phyloP scores from a whole-genome alignment of 2,888 invertebrate species.

The Griposia aprilina region DNA sequence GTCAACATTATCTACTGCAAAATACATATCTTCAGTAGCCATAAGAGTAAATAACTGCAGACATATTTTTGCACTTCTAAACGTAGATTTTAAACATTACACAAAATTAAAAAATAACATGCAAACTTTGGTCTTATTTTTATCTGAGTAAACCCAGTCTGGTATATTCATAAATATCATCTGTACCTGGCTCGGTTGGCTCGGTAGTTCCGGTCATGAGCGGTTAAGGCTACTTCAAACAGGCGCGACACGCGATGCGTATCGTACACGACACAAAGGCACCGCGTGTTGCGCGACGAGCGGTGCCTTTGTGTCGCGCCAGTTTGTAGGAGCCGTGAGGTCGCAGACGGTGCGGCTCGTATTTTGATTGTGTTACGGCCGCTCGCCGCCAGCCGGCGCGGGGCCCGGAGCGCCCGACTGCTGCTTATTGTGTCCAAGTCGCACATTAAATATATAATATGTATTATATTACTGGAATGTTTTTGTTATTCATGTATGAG shows the following conservation, averaged over 20 bases:
- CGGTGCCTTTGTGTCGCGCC: too few relatives aligned
- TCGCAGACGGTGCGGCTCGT: conserved; percentile 24
- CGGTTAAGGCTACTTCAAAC: background rate
- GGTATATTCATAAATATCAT: background rate
- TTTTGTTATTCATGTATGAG: conserved; percentile 1
- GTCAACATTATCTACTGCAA: background rate
- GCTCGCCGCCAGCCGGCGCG: too few relatives aligned
- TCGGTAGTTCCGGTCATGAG: background rate
- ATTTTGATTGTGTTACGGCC: conserved; percentile 40
- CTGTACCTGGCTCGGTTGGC: background rate
- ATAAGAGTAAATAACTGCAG: too few relatives aligned
- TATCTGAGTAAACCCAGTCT: background rate
- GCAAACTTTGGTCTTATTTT: background rate
- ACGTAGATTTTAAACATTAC: background rate
- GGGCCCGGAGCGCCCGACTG: background rate
- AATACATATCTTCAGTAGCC: background rate
- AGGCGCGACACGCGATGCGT: too few relatives aligned
- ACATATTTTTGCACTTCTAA: background rate
- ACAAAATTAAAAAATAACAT: conserved; percentile 6
- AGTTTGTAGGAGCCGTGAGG: background rate
- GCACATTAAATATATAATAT: conserved; percentile 32
- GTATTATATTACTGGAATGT: conserved; percentile 19
- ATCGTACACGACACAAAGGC: too few relatives aligned
- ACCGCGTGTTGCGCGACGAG: too few relatives aligned
- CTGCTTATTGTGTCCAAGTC: conserved; percentile 7